phyloP scores from a whole-genome alignment of 1,140 invertebrate genomes.

The Brachionus asplanchnoidis region DNA sequence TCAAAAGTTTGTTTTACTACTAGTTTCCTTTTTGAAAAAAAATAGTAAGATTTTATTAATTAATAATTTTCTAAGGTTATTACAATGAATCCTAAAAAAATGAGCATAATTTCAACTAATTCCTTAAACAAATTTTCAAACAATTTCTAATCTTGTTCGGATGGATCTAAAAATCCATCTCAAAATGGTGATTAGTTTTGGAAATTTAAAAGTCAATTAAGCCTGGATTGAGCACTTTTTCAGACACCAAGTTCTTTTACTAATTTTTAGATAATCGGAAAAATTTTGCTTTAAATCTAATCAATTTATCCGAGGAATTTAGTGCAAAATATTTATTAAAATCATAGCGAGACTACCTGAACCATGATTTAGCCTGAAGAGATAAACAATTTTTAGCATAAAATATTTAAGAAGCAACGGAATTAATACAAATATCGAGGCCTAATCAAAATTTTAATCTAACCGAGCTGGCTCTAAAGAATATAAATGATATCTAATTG shows the following conservation, averaged over 20 bases:
- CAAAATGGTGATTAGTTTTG: too few relatives aligned
- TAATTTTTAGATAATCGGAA: too few relatives aligned
- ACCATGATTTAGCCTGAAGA: not conserved
- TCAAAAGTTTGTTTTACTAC: not conserved
- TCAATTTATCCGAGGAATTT: not conserved
- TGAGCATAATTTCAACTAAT: not conserved
- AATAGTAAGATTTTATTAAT: not conserved
- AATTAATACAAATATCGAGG: not conserved
- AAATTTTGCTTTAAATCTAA: not conserved
- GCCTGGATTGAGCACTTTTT: not conserved
- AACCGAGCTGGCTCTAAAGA: not conserved
- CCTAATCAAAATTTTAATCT: not conserved
- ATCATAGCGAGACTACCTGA: not conserved
- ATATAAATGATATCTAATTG: conserved; percentile 10
- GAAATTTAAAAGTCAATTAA: not conserved
- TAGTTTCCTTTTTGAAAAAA: not conserved
- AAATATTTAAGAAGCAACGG: not conserved
- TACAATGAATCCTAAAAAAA: not conserved
- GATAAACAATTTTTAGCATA: conserved; percentile 2
- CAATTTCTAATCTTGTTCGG: too few relatives aligned
- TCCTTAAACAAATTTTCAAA: not conserved
- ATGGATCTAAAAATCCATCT: too few relatives aligned
- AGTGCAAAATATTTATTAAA: not conserved
- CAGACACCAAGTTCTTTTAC: not conserved
- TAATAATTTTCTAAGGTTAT: not conserved